Evolutionary conservation across 2,888 invertebrate species (phyloP).

Genomic region (Amorpha juglandis): DNA sequence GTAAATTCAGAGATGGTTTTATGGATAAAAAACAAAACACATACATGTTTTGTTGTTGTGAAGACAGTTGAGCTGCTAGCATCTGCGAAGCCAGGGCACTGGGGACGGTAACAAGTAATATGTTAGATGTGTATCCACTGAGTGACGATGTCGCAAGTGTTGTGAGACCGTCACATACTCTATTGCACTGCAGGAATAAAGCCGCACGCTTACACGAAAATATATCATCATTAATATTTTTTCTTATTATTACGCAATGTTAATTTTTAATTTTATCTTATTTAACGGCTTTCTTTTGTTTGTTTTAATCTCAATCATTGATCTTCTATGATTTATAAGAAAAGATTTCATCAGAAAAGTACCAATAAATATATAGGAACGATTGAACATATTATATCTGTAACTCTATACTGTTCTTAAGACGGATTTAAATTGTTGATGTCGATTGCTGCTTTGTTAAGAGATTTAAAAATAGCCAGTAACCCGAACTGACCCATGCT

Average conservation of each 20-base stretch:
- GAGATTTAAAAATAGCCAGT: background rate
- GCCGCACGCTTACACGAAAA: slow-evolving; percentile 64
- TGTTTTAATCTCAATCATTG: too few relatives aligned
- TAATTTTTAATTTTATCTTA: too few relatives aligned
- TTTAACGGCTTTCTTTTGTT: too few relatives aligned
- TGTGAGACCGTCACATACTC: slow-evolving; percentile 46
- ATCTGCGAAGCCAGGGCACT: slow-evolving; percentile 98
- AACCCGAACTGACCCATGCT: slow-evolving; percentile 43
- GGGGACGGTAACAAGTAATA: slow-evolving; percentile 87
- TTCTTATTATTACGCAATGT: too few relatives aligned
- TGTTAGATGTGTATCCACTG: slow-evolving; percentile 71
- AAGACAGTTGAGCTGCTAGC: slow-evolving; percentile 96
- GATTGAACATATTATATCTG: too few relatives aligned
- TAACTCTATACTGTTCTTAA: background rate
- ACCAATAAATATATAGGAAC: too few relatives aligned
- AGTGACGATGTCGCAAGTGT: slow-evolving; percentile 38
- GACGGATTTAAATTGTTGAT: background rate
- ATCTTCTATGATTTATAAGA: too few relatives aligned
- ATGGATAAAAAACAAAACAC: slow-evolving; percentile 84
- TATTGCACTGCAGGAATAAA: slow-evolving; percentile 49
- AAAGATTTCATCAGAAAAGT: background rate
- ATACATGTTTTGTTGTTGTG: slow-evolving; percentile 97
- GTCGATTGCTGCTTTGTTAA: background rate
- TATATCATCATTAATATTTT: too few relatives aligned
- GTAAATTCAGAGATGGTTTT: slow-evolving; percentile 62